Conservation (phyloP, 2,888 invertebrate species). For the Cremastobaeus sp. region DNA sequence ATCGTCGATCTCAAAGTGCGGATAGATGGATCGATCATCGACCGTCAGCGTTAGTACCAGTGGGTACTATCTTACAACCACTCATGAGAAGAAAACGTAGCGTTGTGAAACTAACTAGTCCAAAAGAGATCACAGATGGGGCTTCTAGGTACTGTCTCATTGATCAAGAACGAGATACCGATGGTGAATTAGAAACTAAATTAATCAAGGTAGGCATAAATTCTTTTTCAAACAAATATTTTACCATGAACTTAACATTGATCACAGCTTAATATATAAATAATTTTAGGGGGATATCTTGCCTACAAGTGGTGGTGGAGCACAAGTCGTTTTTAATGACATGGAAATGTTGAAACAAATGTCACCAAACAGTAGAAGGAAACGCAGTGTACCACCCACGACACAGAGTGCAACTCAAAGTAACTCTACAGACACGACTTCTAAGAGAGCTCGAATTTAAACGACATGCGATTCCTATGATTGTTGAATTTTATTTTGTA, state of each 20-base stretch:
- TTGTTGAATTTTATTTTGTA: constrained; percentile 10
- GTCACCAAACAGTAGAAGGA: constrained; percentile 82
- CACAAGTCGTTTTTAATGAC: constrained; percentile 96
- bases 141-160: constrained; percentile 93
- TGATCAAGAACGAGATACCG: constrained; percentile 93
- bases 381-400: constrained; percentile 69
- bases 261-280: background rate
- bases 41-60: constrained; percentile 87
- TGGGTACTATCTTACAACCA: constrained; percentile 95
- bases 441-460: constrained; percentile 58
- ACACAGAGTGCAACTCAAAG: constrained; percentile 45
- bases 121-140: constrained; percentile 81
- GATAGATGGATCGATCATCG: constrained; percentile 94
- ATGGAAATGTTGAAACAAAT: constrained; percentile 92
- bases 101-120: constrained; percentile 88
- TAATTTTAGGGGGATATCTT: constrained; percentile 93
- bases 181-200: constrained; percentile 95
- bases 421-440: constrained; percentile 44
- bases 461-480: background rate
- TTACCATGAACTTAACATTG: background rate
- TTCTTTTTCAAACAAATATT: background rate
- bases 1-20: constrained; percentile 89
- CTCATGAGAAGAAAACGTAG: constrained; percentile 89
- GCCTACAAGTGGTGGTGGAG: constrained; percentile 95
- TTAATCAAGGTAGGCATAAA: constrained; percentile 88